Evolutionary conservation across 2,888 invertebrate genomes (phyloP).

Genomic region (Aphodius granarius): DNA sequence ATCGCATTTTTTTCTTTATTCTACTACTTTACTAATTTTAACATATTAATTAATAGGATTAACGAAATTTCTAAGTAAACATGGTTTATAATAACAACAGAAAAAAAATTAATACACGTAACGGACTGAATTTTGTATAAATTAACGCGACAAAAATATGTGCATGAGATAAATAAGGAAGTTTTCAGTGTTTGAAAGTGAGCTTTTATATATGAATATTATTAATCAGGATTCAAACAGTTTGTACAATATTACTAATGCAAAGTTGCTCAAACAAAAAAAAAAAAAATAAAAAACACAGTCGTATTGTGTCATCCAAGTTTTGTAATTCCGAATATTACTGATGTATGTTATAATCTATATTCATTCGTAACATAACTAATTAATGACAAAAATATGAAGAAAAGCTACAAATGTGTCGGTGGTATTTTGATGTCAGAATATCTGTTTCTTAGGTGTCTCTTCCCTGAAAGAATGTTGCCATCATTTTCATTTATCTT

Average conservation of each 20-base stretch:
- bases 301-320: not conserved
- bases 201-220: not conserved
- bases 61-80: not conserved
- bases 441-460: not conserved
- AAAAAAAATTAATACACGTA: not conserved
- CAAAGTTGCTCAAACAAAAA: not conserved
- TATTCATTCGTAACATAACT: not conserved
- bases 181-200: not conserved
- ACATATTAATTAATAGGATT: not conserved
- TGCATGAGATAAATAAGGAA: not conserved
- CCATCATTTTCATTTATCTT: not conserved
- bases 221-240: not conserved
- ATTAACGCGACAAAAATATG: not conserved
- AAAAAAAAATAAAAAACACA: too few species aligned
- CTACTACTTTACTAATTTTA: not conserved
- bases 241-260: not conserved
- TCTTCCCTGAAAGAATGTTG: not conserved
- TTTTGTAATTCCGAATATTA: not conserved
- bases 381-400: not conserved
- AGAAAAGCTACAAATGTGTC: not conserved
- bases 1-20: not conserved
- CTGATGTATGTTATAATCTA: not conserved
- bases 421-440: not conserved
- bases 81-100: not conserved
- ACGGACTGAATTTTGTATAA: not conserved